Percentiles rank a stretch among this genome's conserved stretches.
Conservation (phyloP, 2,113 vertebrate genomes). For the Kryptolebias marmoratus region DNA sequence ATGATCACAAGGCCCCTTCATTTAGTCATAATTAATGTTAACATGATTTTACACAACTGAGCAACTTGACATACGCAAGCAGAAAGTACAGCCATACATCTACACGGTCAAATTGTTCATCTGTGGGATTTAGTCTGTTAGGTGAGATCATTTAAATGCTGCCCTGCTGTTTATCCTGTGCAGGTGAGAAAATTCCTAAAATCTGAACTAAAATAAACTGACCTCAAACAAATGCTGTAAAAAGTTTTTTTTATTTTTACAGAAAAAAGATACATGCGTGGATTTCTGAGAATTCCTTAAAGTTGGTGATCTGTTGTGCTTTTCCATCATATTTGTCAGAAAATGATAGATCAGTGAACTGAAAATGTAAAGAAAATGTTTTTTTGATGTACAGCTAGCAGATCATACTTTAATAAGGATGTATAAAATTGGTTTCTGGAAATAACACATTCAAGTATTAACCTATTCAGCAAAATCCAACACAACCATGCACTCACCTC, state of each 20-base stretch:
- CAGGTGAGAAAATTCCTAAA: slow-evolving; percentile 1
- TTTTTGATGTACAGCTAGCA: background rate
- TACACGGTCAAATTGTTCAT: background rate
- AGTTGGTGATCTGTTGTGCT: slow-evolving; percentile 3
- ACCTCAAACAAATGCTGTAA: too few species aligned
- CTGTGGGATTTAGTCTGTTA: background rate
- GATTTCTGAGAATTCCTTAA: slow-evolving; percentile 12
- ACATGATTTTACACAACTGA: slow-evolving; percentile 35
- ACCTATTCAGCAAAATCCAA: background rate
- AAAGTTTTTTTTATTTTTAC: too few species aligned
- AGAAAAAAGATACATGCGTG: background rate
- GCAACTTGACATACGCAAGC: background rate
- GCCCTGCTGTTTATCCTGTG: slow-evolving; percentile 8
- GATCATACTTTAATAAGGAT: too few species aligned
- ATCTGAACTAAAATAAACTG: background rate
- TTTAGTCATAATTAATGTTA: slow-evolving; percentile 52
- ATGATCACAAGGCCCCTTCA: slow-evolving; percentile 17
- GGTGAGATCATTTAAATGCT: background rate
- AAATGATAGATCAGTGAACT: background rate
- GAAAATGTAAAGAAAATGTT: background rate
- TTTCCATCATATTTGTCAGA: background rate
- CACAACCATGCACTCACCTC: slow-evolving; percentile 44
- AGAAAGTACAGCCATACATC: background rate
- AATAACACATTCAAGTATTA: background rate
- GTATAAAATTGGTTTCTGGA: background rate